phyloP scores from a whole-genome alignment of 2,888 invertebrate species.

The Lasioglossum figueresi region DNA sequence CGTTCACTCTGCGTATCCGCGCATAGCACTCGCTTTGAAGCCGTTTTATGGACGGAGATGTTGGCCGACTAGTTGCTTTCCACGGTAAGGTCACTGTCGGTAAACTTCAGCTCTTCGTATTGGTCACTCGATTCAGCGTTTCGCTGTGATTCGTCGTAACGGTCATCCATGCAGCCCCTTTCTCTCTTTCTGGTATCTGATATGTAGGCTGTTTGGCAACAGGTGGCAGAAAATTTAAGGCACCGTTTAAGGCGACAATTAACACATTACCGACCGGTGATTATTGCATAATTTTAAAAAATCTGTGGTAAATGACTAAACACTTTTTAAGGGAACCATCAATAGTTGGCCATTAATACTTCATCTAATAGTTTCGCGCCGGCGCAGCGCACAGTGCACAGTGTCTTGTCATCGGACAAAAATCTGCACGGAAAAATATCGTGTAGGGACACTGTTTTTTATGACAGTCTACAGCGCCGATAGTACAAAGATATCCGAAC shows the following conservation, averaged over 20 bases:
- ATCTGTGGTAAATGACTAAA: too few species aligned
- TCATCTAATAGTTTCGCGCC: too few species aligned
- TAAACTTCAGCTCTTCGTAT: background rate
- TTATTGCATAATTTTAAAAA: too few species aligned
- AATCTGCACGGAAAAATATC: too few species aligned
- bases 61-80: background rate
- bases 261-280: too few species aligned
- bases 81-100: background rate
- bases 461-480: too few species aligned
- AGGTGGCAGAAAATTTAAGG: background rate
- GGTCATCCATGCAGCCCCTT: background rate
- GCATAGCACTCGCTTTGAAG: background rate
- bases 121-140: background rate
- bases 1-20: background rate
- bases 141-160: background rate
- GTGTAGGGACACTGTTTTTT: too few species aligned
- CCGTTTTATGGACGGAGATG: background rate
- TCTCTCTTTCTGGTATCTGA: background rate
- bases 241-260: background rate
- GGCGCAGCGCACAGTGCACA: too few species aligned
- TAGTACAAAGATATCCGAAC: too few species aligned
- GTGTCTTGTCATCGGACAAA: too few species aligned
- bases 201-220: background rate
- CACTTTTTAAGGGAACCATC: too few species aligned
- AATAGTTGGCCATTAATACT: too few species aligned